These are phyloP conservation scores for Erinaceus europaeus DNA, from an alignment of 2,113 vertebrate species.

Conservation along the genomic window DNA sequence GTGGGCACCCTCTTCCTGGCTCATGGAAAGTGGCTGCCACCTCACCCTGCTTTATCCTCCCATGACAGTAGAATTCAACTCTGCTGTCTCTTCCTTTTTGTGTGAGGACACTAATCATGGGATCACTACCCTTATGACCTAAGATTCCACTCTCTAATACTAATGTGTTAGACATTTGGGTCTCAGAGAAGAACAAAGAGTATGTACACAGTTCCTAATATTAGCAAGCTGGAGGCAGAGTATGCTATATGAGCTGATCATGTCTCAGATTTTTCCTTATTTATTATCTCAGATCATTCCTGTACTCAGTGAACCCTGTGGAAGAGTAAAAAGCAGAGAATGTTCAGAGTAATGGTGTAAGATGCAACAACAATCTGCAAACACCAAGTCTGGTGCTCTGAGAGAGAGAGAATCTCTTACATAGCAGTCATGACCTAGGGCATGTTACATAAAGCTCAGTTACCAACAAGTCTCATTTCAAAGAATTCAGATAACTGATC, in stretches of 20 bases:
- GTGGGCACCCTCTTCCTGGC: background rate
- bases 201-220: background rate
- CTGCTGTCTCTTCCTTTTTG: background rate
- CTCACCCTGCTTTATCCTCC: background rate
- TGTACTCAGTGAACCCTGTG: background rate
- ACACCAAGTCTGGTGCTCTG: background rate
- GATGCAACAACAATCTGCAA: background rate
- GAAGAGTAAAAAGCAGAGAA: background rate
- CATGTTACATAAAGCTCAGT: background rate
- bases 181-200: no score
- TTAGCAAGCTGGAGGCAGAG: background rate
- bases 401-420: background rate
- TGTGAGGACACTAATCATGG: no score
- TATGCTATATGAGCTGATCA: background rate
- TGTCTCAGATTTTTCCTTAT: background rate
- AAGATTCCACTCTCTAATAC: no score
- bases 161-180: no score
- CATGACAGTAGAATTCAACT: background rate
- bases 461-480: background rate
- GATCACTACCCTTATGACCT: no score
- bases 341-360: background rate
- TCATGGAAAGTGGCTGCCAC: background rate
- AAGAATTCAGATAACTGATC: background rate
- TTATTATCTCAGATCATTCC: background rate
- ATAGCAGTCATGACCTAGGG: background rate